These are phyloP conservation scores for Acanthurus leucopareius DNA, from an alignment of 2,797 vertebrate genomes.

Conservation along the genomic window DNA sequence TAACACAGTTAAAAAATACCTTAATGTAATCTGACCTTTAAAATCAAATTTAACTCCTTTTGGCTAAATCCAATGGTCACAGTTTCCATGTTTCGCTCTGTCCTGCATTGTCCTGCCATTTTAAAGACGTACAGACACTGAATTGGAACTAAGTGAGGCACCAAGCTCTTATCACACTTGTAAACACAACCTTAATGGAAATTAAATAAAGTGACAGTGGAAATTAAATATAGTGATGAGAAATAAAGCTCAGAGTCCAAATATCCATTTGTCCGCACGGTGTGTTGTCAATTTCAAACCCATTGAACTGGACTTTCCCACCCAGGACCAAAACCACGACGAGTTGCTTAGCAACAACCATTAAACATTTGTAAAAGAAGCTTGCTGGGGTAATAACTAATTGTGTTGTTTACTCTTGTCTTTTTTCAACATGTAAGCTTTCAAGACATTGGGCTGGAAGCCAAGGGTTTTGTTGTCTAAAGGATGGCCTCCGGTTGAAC, in stretches of 20 bases:
- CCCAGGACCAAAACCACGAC: slow-evolving; percentile 15
- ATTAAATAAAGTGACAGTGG: slow-evolving; percentile 30
- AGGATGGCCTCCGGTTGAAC: slow-evolving; percentile 42
- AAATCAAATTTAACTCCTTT: slow-evolving; percentile 4
- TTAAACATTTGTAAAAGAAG: slow-evolving; percentile 57
- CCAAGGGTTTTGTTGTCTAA: slow-evolving; percentile 65
- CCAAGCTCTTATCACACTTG: background rate
- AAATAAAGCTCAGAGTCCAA: slow-evolving; percentile 19
- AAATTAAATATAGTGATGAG: slow-evolving; percentile 27
- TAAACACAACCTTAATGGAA: slow-evolving; percentile 43
- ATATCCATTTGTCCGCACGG: slow-evolving; percentile 17
- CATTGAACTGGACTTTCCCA: slow-evolving; percentile 63
- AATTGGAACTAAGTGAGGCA: slow-evolving; percentile 15
- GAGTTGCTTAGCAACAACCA: slow-evolving; percentile 58
- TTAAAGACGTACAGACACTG: background rate
- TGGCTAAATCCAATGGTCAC: background rate
- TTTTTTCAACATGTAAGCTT: slow-evolving; percentile 56
- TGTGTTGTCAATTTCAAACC: slow-evolving; percentile 17
- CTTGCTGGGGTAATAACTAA: slow-evolving; percentile 58
- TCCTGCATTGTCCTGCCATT: background rate
- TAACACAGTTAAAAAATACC: too few relatives aligned
- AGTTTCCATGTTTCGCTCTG: slow-evolving; percentile 2
- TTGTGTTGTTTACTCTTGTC: slow-evolving; percentile 55
- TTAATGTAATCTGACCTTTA: background rate
- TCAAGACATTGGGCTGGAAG: slow-evolving; percentile 42